phyloP scores from a whole-genome alignment of 2,888 invertebrate species.

The Gryllus longicercus region DNA sequence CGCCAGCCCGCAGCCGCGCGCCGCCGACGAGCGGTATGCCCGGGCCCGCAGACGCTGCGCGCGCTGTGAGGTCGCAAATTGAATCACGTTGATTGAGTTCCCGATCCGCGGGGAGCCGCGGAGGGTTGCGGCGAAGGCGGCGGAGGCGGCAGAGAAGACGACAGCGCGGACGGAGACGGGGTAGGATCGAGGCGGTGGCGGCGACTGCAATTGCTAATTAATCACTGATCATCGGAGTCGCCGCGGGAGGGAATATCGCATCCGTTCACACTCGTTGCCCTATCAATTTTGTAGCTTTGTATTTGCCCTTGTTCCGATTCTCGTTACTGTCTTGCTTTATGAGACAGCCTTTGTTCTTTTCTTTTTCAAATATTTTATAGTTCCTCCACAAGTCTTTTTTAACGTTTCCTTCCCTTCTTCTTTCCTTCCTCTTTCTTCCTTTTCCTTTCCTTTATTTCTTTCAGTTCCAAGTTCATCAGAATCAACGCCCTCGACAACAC shows the following conservation, averaged over 20 bases:
- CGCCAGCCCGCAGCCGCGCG: slow-evolving; percentile 32
- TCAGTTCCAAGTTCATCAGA: too few species aligned
- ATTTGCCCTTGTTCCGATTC: too few species aligned
- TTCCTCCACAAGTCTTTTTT: too few species aligned
- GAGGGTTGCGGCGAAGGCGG: slow-evolving; percentile 23
- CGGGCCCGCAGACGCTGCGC: slow-evolving; percentile 39
- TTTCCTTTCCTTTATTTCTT: too few species aligned
- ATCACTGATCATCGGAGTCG: slow-evolving; percentile 31
- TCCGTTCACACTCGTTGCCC: not conserved
- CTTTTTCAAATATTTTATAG: too few species aligned
- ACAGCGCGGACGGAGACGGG: not conserved
- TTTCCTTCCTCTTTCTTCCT: too few species aligned
- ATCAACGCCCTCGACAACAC: too few species aligned
- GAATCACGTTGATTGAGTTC: slow-evolving; percentile 35
- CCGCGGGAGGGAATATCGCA: not conserved
- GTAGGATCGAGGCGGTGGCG: not conserved
- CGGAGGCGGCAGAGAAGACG: not conserved
- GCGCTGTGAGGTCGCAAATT: slow-evolving; percentile 31
- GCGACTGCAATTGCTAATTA: slow-evolving; percentile 28
- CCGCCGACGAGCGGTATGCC: slow-evolving; percentile 36
- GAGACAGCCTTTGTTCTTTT: too few species aligned
- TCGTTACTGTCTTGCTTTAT: too few species aligned
- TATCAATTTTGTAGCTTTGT: too few species aligned
- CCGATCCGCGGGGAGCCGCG: slow-evolving; percentile 29
- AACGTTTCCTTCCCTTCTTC: too few species aligned